Evolutionary conservation across 2,113 vertebrate genomes (phyloP).

Genomic region (Syngnathus floridae): DNA sequence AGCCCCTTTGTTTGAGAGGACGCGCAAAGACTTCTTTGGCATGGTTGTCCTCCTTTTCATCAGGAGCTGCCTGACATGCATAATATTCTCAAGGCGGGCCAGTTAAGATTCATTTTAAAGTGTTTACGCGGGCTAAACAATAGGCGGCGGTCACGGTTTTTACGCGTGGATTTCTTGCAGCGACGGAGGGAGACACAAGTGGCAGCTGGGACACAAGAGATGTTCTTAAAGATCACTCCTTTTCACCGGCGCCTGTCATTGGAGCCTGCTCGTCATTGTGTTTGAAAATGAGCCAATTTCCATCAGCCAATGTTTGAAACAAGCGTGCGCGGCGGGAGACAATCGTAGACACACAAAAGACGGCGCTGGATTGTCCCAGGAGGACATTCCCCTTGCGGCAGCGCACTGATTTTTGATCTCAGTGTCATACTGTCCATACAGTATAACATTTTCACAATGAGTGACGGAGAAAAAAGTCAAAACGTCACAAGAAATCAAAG

Average conservation of each 20-base stretch:
- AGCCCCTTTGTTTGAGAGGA: constrained; percentile 86
- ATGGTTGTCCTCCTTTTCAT: constrained; percentile 51
- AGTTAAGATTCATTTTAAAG: constrained; percentile 90
- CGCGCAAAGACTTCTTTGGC: constrained; percentile 76
- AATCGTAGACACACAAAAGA: constrained; percentile 34
- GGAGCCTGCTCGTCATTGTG: constrained; percentile 42
- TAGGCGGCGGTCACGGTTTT: constrained; percentile 77
- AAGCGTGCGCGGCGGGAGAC: constrained; percentile 42
- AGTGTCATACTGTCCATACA: neutral
- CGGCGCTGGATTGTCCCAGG: constrained; percentile 23
- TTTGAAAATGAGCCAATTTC: constrained; percentile 52
- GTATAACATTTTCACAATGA: neutral
- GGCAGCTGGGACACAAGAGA: constrained; percentile 43
- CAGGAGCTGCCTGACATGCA: constrained; percentile 75
- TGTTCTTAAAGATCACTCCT: constrained; percentile 44
- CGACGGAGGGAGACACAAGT: constrained; percentile 31
- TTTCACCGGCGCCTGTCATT: constrained; percentile 40
- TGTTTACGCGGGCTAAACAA: constrained; percentile 83
- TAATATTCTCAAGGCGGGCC: constrained; percentile 84
- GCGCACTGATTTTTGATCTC: constrained; percentile 9
- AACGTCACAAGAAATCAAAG: neutral
- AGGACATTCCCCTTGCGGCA: constrained; percentile 20
- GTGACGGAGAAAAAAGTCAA: neutral
- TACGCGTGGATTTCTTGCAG: constrained; percentile 79
- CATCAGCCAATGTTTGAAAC: constrained; percentile 54